A percentile compares a stretch with the other conserved stretches of the same genome.
Conservation (phyloP, 2,888 invertebrate genomes). For the Nomada goodeniana region DNA sequence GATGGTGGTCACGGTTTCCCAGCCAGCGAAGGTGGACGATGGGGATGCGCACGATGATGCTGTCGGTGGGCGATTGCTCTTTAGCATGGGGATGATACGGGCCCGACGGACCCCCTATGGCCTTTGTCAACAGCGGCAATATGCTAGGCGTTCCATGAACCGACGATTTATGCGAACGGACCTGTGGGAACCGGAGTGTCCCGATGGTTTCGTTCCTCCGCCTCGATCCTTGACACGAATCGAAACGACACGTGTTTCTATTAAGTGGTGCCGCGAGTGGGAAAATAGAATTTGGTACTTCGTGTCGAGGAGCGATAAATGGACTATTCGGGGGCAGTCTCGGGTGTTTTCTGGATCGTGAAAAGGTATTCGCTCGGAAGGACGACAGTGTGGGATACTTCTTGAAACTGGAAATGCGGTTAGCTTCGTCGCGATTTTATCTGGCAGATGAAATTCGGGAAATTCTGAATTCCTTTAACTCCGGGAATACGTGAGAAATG, state of each 20-base stretch:
- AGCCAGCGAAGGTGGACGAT: conserved; percentile 72
- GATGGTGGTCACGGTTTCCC: conserved; percentile 84
- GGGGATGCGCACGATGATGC: conserved; percentile 46
- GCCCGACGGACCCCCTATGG: conserved; percentile 77
- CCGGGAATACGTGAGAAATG: no score
- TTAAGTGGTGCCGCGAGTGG: conserved; percentile 40
- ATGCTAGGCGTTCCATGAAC: conserved; percentile 78
- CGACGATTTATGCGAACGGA: conserved; percentile 73
- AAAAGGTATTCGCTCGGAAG: background rate
- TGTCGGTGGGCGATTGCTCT: conserved; percentile 62
- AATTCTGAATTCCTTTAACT: no score
- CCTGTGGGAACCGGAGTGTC: conserved; percentile 81
- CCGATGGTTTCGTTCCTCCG: conserved; percentile 40
- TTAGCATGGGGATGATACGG: conserved; percentile 69
- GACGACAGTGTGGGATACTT: background rate
- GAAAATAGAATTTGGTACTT: conserved; percentile 21
- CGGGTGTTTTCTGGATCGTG: background rate
- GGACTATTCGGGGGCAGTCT: background rate
- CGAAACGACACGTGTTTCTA: conserved; percentile 59
- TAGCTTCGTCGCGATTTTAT: no score
- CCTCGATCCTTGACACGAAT: conserved; percentile 52
- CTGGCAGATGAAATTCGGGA: no score
- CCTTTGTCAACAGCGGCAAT: conserved; percentile 84
- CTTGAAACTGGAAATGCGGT: background rate
- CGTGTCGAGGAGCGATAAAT: background rate